Evolutionary conservation across 2,888 invertebrate species (phyloP).

Genomic region (Harpagoxenus sublaevis): DNA sequence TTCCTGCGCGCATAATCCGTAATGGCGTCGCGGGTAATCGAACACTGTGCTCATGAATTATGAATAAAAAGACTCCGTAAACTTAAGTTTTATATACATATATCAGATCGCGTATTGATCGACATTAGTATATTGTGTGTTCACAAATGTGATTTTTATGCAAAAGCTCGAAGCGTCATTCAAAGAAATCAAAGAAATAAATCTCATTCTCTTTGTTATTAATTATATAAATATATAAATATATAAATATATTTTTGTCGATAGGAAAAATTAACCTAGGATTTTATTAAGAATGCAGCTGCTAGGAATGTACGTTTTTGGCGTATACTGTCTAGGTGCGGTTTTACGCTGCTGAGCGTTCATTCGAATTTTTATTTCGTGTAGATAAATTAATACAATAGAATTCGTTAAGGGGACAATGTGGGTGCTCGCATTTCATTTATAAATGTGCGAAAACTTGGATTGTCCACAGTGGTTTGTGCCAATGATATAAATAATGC

Average conservation of each 20-base stretch:
- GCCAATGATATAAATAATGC: slow-evolving; percentile 60
- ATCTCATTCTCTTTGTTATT: slow-evolving; percentile 5
- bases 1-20: slow-evolving; percentile 9
- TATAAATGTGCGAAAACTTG: slow-evolving; percentile 51
- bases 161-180: background rate
- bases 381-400: slow-evolving; percentile 19
- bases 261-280: background rate
- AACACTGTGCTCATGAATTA: slow-evolving; percentile 64
- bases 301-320: background rate
- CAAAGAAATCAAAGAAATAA: background rate
- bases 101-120: slow-evolving; percentile 50
- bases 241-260: background rate
- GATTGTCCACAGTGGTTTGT: slow-evolving; percentile 49
- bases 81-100: slow-evolving; percentile 66
- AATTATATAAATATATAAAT: background rate
- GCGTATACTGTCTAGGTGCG: background rate
- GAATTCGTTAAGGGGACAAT: background rate
- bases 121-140: slow-evolving; percentile 20
- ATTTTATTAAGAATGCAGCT: slow-evolving; percentile 1
- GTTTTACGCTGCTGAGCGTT: slow-evolving; percentile 30
- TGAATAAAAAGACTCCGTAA: slow-evolving; percentile 71
- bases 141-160: slow-evolving; percentile 30
- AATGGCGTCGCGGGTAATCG: background rate
- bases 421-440: slow-evolving; percentile 32
- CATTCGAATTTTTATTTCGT: slow-evolving; percentile 20